Evolutionary conservation across 2,797 vertebrate species (phyloP).

Genomic region (Loris lydekkerianus): DNA sequence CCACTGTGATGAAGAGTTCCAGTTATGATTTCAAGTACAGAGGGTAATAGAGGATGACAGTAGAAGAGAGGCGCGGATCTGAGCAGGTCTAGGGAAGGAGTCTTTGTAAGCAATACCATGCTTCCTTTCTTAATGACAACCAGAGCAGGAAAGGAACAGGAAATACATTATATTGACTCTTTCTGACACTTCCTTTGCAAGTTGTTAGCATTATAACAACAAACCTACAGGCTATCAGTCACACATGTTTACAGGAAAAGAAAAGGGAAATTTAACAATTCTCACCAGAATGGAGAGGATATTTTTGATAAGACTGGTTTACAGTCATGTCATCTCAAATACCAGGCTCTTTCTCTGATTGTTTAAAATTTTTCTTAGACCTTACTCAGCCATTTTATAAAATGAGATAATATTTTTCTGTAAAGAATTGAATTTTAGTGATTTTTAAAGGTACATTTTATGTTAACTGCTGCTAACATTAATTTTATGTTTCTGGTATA

Average conservation of each 20-base stretch:
- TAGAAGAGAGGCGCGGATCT: neutral
- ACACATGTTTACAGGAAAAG: neutral
- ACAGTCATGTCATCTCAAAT: neutral
- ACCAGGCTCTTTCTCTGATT: neutral
- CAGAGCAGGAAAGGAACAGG: neutral
- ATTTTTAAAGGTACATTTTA: slow-evolving; percentile 43
- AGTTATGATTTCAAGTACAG: slow-evolving; percentile 13
- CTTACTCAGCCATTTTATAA: neutral
- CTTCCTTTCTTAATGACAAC: neutral
- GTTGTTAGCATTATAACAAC: neutral
- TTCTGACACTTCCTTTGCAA: neutral
- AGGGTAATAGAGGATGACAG: neutral
- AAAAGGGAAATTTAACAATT: slow-evolving; percentile 39
- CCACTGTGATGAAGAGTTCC: neutral
- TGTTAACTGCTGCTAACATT: slow-evolving; percentile 28
- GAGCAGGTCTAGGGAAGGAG: neutral
- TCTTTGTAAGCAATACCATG: neutral
- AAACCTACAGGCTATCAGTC: neutral
- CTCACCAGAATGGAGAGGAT: neutral
- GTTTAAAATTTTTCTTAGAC: slow-evolving; percentile 36
- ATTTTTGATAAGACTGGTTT: neutral
- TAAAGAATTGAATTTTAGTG: neutral
- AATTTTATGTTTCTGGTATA: neutral
- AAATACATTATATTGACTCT: neutral
- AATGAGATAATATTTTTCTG: neutral